Conservation (phyloP, 2,888 invertebrate species). For the Dromius quadrimaculatus region DNA sequence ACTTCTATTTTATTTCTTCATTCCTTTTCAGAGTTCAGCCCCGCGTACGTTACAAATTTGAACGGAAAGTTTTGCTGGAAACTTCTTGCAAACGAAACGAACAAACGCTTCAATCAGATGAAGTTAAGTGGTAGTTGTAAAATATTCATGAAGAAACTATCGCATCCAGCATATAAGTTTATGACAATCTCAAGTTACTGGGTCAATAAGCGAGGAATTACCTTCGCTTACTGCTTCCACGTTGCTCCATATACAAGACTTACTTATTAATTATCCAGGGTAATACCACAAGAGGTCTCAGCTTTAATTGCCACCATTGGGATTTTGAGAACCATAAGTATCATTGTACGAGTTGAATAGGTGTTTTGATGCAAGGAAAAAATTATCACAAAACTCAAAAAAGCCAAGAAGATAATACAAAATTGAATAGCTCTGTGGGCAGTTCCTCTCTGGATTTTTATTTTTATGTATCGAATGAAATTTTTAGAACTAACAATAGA, state of each 20-base stretch:
- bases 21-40: neutral
- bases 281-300: too few species aligned
- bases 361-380: too few species aligned
- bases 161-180: conserved; percentile 43
- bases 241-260: neutral
- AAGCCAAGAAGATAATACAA: too few species aligned
- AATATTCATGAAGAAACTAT: conserved; percentile 50
- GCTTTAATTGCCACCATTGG: too few species aligned
- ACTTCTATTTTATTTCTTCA: conserved; percentile 42
- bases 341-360: too few species aligned
- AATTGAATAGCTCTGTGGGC: too few species aligned
- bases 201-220: conserved; percentile 37
- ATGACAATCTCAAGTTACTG: conserved; percentile 32
- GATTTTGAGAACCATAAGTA: too few species aligned
- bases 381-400: too few species aligned
- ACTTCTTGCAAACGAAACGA: conserved; percentile 28
- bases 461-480: too few species aligned
- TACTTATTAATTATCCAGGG: too few species aligned
- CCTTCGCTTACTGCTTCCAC: conserved; percentile 10
- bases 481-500: too few species aligned
- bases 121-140: conserved; percentile 48
- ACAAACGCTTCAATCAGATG: conserved; percentile 45
- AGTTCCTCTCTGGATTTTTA: too few species aligned
- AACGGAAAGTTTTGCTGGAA: conserved; percentile 43
- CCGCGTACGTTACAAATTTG: conserved; percentile 42